Evolutionary conservation across 1,140 invertebrate genomes (phyloP), one percentile per base, ranked within the genome.

Genomic region (Drosophila quadrilineata): DNA sequence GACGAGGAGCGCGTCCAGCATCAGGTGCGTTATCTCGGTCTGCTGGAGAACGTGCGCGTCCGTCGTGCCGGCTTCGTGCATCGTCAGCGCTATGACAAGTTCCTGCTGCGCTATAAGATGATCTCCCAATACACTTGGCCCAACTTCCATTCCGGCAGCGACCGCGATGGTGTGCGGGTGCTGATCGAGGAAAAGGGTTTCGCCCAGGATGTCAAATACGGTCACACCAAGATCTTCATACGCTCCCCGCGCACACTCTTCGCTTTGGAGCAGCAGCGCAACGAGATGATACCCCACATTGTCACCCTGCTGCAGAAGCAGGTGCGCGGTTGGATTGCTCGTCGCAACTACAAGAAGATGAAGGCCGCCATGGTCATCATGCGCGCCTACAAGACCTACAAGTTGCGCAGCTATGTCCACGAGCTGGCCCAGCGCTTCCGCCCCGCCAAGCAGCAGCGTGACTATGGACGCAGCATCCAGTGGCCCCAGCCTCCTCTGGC

Each of bases 171-270:
- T 0, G 95, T 96, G 0, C 91, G 93, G 84, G 94, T 95, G 36
- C 93, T 99, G 33, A 92, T 99, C 52, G 91, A 95, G 31, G 95
- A 97, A 75, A 92, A 95, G 79, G 92, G 93, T 16, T 94, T 98
- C 59, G 90, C 91, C 0, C 88, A 94, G 62, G 98, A 99, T 87
- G 97, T 98, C 2, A 96, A 96, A 82, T 98, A 96, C 77, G 98
- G 98, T 6, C 95, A 96, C 67, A 98, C 97, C 1, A 99, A 99
- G 90, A 93, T 99, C 38, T 99, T 99, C 77, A 97, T 99, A 71
- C 93, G 97, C 75, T 94, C 95, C 10, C 98, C 98, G 0, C 93
- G 93, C 69, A 98, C 97, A 0, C 90, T 99, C 2, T 98, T 98
- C 88, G 91, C 93, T 0, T 89, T 99, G 70, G 98, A 99, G 91